These are phyloP conservation scores for Corythornis vintsioides DNA, from an alignment of 2,113 vertebrate genomes.

Conservation along the genomic window DNA sequence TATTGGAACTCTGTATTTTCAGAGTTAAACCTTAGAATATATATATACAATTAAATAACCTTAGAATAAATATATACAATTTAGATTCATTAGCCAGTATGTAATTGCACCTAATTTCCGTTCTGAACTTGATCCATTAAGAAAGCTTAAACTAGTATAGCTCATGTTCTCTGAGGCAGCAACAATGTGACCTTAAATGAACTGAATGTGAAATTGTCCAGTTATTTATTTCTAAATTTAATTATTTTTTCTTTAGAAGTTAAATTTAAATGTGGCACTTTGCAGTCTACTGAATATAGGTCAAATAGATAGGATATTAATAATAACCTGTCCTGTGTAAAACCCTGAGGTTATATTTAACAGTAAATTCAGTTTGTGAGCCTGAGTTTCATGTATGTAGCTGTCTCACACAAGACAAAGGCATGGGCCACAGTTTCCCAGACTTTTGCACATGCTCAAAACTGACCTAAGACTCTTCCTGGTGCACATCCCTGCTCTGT, in stretches of 20 bases:
- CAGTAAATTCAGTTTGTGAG: not conserved
- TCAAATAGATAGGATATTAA: slow-evolving; percentile 25
- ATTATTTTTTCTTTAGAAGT: slow-evolving; percentile 43
- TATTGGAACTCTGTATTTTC: not conserved
- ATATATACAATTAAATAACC: too few relatives aligned
- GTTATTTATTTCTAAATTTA: slow-evolving; percentile 33
- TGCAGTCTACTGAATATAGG: slow-evolving; percentile 6
- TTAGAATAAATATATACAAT: not conserved
- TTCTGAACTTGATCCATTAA: slow-evolving; percentile 5
- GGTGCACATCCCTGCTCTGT: accelerated
- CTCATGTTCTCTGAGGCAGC: not conserved
- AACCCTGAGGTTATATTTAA: not conserved
- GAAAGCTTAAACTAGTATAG: not conserved
- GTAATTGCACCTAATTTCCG: not conserved
- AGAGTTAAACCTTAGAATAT: not conserved
- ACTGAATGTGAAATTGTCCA: not conserved
- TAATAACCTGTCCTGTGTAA: not conserved
- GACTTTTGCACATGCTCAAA: not conserved
- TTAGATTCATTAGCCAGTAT: not conserved
- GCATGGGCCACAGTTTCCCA: not conserved
- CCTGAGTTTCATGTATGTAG: not conserved
- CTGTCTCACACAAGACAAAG: not conserved
- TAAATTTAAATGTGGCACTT: slow-evolving; percentile 25
- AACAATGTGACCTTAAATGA: slow-evolving; percentile 17
- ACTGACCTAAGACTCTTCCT: not conserved